Base-by-base conservation (phyloP, 2,113 vertebrate genomes). In the Actinemys pallida region DNA sequence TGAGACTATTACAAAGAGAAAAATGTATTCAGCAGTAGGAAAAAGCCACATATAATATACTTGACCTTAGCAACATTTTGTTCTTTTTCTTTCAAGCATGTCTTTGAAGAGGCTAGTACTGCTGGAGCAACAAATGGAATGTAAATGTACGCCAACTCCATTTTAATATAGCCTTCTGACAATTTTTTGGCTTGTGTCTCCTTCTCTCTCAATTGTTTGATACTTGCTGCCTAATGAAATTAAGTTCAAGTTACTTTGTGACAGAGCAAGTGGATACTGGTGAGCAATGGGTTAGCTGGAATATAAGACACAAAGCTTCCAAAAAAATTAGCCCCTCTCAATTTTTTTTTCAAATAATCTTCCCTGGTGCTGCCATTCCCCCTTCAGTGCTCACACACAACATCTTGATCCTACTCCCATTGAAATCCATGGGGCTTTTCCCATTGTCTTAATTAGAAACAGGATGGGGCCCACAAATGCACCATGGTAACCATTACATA, bases 171-270 rank as follows among this genome's bases (percentile, higher is more conserved):
- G 50, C 87, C 95, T 95, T 83, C 79, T 86, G 78, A 92, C 76
- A 89, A 86, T 75, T 96, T 94, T 92, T 93, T 95, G 88, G 80
- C 85, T 81, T 88, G 39, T 96, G 27, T 4, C 31, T 20, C 88
- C 53, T 84, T 13, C 24, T 53, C 93, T 93, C 81, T 84, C 75
- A 84, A 27, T 27, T 95, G 5, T 78, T 86, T 81, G 57, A 89
- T 50, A 90, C n/a, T 91, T 76, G 89, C 92, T 96, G 88, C 87
- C 81, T 91, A 96, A 94, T 93, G 24, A 94, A 96, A 96, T 93
- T 76, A 93, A 87, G 88, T 84, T 81, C 19, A 90, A 86, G 57
- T 81, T 95, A 87, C 52, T 95, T 90, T 84, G 1, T 3, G 22
- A 62, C 14, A 80, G 81, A 90, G 90, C 25, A 54, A 88, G 35